Conservation (phyloP, 2,888 invertebrate genomes). For the Tipula unca region DNA sequence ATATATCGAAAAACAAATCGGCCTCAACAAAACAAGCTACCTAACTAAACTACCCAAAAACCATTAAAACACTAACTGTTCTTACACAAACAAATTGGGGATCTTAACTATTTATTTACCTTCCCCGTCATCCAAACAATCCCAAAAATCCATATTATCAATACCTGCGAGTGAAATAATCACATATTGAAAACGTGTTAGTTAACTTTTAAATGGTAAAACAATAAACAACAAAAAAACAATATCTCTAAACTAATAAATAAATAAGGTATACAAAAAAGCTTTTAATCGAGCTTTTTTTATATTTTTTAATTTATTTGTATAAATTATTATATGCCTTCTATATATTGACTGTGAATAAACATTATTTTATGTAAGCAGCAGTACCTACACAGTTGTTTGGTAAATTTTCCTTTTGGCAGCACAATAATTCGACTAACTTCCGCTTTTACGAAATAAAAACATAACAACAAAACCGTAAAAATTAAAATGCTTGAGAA, state of each 20-base stretch:
- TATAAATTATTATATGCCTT: background rate
- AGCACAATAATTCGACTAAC: background rate
- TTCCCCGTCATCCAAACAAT: background rate
- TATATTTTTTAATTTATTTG: background rate
- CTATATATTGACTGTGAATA: background rate
- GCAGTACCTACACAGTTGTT: background rate
- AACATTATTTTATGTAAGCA: background rate
- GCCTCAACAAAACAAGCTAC: no score
- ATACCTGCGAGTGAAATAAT: background rate
- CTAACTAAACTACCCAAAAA: background rate
- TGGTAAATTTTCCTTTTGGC: background rate
- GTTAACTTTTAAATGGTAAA: background rate
- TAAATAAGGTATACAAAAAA: background rate
- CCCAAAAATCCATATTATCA: background rate
- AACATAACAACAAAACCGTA: background rate
- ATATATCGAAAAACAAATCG: no score
- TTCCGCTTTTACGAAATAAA: background rate
- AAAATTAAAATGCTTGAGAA: background rate
- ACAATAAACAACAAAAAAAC: no score
- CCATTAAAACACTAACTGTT: background rate
- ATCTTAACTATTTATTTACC: background rate
- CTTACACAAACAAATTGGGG: background rate
- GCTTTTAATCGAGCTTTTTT: background rate
- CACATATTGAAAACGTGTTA: background rate
- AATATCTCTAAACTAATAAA: background rate